phyloP scores from a whole-genome alignment of 2,888 invertebrate species.

The Tipula unca region DNA sequence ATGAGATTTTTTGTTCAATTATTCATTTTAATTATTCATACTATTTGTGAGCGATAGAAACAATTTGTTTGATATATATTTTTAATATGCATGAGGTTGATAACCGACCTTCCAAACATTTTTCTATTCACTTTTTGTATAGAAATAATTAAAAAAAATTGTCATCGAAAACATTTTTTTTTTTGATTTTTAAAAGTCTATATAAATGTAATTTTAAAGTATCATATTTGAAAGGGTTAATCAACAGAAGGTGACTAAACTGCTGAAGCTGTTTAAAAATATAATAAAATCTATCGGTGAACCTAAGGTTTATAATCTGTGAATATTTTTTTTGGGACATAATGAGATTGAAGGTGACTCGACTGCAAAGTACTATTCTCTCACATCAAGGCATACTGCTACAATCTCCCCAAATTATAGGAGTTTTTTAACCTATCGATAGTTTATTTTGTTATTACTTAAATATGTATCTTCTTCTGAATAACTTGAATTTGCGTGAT shows the following conservation, averaged over 20 bases:
- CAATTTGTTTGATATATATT: not conserved
- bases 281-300: too few species aligned
- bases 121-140: not conserved
- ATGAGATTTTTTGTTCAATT: not conserved
- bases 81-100: not conserved
- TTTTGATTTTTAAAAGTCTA: too few species aligned
- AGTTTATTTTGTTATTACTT: not conserved
- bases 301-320: too few species aligned
- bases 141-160: not conserved
- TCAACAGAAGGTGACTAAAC: too few species aligned
- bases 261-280: too few species aligned
- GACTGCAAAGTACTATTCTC: not conserved
- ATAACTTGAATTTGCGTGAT: not conserved
- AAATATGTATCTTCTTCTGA: not conserved
- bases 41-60: not conserved
- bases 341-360: too few species aligned
- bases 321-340: too few species aligned
- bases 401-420: not conserved
- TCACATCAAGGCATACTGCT: not conserved
- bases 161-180: not conserved
- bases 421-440: too few species aligned
- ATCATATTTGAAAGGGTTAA: too few species aligned
- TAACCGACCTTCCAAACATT: not conserved
- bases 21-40: not conserved
- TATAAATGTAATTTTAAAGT: too few species aligned